phyloP scores from a whole-genome alignment of 2,113 vertebrate species.

The Chionomys nivalis region DNA sequence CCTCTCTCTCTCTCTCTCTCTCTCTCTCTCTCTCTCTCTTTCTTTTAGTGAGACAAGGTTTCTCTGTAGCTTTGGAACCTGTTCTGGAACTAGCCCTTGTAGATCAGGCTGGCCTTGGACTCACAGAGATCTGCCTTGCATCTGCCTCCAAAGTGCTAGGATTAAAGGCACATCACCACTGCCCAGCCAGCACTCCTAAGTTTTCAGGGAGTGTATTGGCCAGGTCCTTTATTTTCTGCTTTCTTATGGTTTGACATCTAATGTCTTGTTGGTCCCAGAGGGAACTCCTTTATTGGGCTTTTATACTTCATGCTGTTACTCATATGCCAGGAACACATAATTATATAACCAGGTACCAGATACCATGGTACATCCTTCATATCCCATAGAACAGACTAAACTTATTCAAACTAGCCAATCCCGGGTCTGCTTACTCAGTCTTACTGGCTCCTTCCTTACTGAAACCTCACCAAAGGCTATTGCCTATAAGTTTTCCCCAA shows the following conservation, averaged over 20 bases:
- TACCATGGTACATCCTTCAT: neutral
- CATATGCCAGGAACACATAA: neutral
- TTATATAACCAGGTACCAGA: neutral
- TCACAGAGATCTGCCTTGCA: too few species aligned
- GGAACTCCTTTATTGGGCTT: neutral
- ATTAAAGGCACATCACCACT: too few species aligned
- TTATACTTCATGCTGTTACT: neutral
- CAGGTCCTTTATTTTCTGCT: neutral
- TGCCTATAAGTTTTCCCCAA: too few species aligned
- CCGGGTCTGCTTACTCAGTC: neutral
- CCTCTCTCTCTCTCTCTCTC: too few species aligned
- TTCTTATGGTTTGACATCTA: constrained; percentile 17
- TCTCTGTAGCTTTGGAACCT: too few species aligned
- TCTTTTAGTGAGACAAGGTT: too few species aligned
- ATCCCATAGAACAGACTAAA: neutral
- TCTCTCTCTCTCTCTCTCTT: too few species aligned
- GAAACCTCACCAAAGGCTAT: neutral
- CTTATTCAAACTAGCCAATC: neutral
- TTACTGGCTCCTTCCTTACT: neutral
- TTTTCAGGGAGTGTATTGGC: neutral
- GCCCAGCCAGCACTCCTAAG: neutral
- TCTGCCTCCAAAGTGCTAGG: too few species aligned
- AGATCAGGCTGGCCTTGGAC: too few species aligned
- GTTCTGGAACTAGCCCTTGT: too few species aligned
- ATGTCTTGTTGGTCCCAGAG: neutral